Percentiles rank a stretch among this genome's conserved stretches.
These are phyloP conservation scores for Trachurus trachurus DNA, from an alignment of 2,797 vertebrate species.

Conservation along the genomic window DNA sequence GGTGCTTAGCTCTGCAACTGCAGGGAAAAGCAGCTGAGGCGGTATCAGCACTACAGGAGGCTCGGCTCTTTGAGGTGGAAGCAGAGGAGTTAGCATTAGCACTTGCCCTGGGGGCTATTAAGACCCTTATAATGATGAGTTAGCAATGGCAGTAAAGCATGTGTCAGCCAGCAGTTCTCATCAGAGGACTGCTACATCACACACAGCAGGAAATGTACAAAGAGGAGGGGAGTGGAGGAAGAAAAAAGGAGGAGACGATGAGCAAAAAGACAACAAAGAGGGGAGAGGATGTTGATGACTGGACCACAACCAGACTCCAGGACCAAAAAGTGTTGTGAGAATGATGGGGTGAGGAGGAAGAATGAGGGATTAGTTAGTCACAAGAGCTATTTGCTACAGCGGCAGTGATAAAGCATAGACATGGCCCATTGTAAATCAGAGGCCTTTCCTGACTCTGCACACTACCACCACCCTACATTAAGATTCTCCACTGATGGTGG, in stretches of 20 bases:
- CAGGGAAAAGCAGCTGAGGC: constrained; percentile 34
- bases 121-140: constrained; percentile 72
- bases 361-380: constrained; percentile 63
- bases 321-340: constrained; percentile 52
- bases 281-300: constrained; percentile 37
- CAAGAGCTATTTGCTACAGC: constrained; percentile 60
- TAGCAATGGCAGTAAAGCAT: constrained; percentile 55
- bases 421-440: constrained; percentile 73
- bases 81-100: constrained; percentile 66
- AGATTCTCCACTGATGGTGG: constrained; percentile 52
- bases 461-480: constrained; percentile 55
- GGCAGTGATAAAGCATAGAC: constrained; percentile 69
- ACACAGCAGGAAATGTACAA: constrained; percentile 41
- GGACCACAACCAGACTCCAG: constrained; percentile 43
- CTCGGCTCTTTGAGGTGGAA: constrained; percentile 52
- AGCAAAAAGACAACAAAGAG: constrained; percentile 45
- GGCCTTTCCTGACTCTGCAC: constrained; percentile 60
- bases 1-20: constrained; percentile 61
- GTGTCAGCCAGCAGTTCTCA: constrained; percentile 63
- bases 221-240: constrained; percentile 12
- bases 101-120: constrained; percentile 71
- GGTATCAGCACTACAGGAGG: constrained; percentile 39
- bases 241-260: constrained; percentile 24
- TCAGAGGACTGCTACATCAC: constrained; percentile 63
- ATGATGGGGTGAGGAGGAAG: constrained; percentile 49